Evolutionary conservation across 2,888 invertebrate genomes (phyloP).

Genomic region (Drosophila cognata): DNA sequence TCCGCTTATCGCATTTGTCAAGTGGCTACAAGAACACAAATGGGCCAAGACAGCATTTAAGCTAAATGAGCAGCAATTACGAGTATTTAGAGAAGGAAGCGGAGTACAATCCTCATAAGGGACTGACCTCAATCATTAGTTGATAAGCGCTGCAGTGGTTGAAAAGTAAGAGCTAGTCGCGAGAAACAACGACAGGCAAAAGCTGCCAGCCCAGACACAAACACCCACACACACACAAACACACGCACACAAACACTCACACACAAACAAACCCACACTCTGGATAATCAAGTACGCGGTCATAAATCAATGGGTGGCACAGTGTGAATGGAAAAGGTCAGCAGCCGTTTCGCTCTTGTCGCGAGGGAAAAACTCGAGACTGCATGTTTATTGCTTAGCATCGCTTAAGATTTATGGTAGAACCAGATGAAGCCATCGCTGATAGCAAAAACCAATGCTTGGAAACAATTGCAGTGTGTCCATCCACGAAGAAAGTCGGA

Average conservation of each 20-base stretch:
- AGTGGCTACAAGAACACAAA: constrained; percentile 17
- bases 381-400: constrained; percentile 54
- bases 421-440: constrained; percentile 62
- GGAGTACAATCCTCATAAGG: constrained; percentile 29
- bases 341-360: constrained; percentile 27
- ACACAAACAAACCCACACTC: constrained; percentile 15
- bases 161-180: constrained; percentile 38
- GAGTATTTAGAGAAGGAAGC: constrained; percentile 11
- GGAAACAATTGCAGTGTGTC: constrained; percentile 18
- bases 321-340: constrained; percentile 49
- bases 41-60: constrained; percentile 45
- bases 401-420: constrained; percentile 66
- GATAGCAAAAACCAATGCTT: constrained; percentile 22
- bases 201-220: constrained; percentile 40
- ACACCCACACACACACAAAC: constrained; percentile 23
- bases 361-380: constrained; percentile 39
- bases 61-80: constrained; percentile 73
- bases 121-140: constrained; percentile 76
- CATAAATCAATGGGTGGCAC: constrained; percentile 65
- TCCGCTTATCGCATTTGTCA: constrained; percentile 68
- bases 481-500: not conserved
- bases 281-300: constrained; percentile 60
- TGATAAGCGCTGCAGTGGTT: constrained; percentile 57
- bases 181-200: constrained; percentile 37
- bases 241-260: constrained; percentile 19